phyloP scores from a whole-genome alignment of 2,113 vertebrate species.

The Aldabrachelys gigantea region DNA sequence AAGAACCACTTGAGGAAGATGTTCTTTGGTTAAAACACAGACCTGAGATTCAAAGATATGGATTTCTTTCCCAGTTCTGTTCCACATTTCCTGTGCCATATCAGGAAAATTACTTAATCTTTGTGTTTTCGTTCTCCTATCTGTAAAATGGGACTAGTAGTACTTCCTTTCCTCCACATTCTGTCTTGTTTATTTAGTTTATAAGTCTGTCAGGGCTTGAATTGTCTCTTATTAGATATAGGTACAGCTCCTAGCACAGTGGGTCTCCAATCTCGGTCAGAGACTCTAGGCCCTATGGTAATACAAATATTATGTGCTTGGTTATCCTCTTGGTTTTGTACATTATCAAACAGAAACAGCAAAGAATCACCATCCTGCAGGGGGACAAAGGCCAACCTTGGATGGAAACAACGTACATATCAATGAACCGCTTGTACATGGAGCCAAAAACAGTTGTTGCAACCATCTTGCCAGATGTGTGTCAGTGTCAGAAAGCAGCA shows the following conservation, averaged over 20 bases:
- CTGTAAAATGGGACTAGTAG: neutral
- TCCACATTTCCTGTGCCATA: neutral
- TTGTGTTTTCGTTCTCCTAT: neutral
- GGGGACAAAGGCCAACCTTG: neutral
- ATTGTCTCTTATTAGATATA: neutral
- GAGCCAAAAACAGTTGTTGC: neutral
- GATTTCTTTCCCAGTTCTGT: neutral
- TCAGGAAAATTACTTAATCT: neutral
- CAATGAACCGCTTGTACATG: neutral
- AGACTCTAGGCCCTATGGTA: neutral
- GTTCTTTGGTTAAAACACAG: neutral
- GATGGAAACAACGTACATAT: neutral
- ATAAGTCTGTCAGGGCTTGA: neutral
- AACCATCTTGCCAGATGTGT: neutral
- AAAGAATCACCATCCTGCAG: neutral
- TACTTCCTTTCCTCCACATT: neutral
- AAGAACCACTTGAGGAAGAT: neutral
- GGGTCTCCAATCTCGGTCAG: neutral
- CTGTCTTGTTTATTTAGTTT: neutral
- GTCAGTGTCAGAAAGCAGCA: neutral
- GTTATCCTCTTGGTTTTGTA: neutral
- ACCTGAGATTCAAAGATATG: neutral
- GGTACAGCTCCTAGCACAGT: neutral
- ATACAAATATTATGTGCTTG: neutral
- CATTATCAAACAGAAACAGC: neutral